Conservation (phyloP, 2,797 vertebrate genomes). For the Vipera latastei region DNA sequence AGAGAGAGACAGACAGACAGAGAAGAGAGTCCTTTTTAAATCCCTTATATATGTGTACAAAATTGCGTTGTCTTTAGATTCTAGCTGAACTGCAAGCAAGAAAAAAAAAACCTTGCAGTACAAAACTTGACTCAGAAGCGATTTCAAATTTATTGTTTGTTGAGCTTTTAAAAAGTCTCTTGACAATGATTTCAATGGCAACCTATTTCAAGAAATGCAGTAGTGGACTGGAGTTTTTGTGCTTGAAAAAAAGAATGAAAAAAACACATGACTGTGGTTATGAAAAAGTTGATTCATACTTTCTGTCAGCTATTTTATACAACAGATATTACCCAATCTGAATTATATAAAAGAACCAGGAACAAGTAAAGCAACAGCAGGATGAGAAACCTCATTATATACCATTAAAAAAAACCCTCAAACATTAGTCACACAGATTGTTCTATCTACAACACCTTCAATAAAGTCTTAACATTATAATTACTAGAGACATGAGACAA, state of each 20-base stretch:
- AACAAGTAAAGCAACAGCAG: conserved; percentile 1
- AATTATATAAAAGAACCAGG: not conserved
- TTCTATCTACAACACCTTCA: not conserved
- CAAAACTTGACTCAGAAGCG: not conserved
- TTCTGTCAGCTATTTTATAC: not conserved
- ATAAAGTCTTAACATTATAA: not conserved
- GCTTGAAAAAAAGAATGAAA: not conserved
- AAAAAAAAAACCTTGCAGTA: not conserved
- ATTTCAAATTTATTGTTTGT: conserved; percentile 1
- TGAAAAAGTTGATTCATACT: not conserved
- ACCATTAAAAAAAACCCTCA: not conserved
- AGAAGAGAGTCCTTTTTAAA: not conserved
- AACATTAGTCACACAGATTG: conserved; percentile 19
- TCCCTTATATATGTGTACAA: not conserved
- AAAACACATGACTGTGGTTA: not conserved
- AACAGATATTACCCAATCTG: not conserved
- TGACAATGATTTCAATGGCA: conserved; percentile 22
- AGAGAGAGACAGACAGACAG: not conserved
- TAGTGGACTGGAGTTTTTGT: not conserved
- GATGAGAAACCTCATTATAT: conserved; percentile 7
- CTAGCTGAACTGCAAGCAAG: not conserved
- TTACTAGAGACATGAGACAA: conserved; percentile 3
- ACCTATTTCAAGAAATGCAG: not conserved
- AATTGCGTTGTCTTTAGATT: not conserved
- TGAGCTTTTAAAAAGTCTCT: conserved; percentile 6